Evolutionary conservation across 2,888 invertebrate genomes (phyloP).

Genomic region (Sarcophaga carnaria): DNA sequence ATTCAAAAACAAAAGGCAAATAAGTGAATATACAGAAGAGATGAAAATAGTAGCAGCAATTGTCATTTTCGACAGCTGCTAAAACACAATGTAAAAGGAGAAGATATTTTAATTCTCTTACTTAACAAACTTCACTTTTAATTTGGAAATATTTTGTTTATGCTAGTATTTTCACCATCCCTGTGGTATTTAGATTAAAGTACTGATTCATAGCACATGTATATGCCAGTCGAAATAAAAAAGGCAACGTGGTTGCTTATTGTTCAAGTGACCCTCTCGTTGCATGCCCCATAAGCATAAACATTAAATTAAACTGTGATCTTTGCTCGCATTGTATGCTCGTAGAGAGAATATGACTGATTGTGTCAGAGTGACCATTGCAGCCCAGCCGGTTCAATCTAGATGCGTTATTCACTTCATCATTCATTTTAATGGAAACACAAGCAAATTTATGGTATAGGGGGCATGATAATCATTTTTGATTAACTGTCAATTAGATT

Average conservation of each 20-base stretch:
- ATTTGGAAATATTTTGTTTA: neutral
- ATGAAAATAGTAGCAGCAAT: no score
- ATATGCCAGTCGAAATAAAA: no score
- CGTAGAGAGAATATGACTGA: constrained; percentile 50
- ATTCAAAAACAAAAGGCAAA: neutral
- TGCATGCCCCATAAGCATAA: constrained; percentile 55
- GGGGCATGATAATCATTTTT: constrained; percentile 36
- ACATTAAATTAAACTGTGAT: constrained; percentile 65
- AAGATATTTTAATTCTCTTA: no score
- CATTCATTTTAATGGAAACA: neutral
- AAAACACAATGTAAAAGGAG: no score
- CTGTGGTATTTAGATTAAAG: neutral
- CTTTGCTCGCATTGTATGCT: constrained; percentile 19
- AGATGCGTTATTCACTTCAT: neutral
- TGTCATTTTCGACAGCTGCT: no score
- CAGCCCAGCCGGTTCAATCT: neutral
- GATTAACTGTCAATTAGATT: constrained; percentile 51
- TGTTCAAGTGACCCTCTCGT: constrained; percentile 12
- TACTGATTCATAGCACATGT: constrained; percentile 30
- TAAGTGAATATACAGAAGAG: neutral
- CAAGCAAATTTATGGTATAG: neutral
- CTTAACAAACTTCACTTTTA: no score
- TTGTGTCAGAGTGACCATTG: constrained; percentile 16
- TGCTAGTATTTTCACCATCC: neutral
- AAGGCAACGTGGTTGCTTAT: neutral